Evolutionary conservation across 2,113 vertebrate genomes (phyloP).

Genomic region (Brienomyrus brachyistius): DNA sequence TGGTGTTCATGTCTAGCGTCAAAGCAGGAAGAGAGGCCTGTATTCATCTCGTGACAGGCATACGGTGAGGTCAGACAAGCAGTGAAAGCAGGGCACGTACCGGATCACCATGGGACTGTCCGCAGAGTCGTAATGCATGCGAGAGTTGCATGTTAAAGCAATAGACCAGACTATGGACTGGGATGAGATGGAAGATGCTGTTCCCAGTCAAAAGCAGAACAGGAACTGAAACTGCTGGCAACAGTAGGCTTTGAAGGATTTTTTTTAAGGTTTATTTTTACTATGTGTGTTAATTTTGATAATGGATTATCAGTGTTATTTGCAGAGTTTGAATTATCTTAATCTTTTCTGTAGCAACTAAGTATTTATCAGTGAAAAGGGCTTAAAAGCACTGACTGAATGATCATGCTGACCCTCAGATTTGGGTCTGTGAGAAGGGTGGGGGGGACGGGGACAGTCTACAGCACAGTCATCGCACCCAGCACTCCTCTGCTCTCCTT

Average conservation of each 20-base stretch:
- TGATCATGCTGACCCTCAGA: not conserved
- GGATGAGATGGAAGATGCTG: not conserved
- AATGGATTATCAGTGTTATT: constrained; percentile 6
- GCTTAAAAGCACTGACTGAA: not conserved
- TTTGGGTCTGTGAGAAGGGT: not conserved
- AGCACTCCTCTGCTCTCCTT: not conserved
- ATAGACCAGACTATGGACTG: not conserved
- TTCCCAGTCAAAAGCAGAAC: constrained; percentile 22
- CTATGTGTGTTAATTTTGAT: not conserved
- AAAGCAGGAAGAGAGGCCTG: not conserved
- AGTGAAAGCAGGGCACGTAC: not conserved
- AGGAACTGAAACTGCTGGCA: constrained; percentile 18
- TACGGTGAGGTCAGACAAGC: not conserved
- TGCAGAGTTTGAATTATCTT: constrained; percentile 14
- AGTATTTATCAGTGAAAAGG: not conserved
- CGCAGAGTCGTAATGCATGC: not conserved
- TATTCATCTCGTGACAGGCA: not conserved
- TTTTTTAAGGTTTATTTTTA: not conserved
- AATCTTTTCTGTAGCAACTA: constrained; percentile 3
- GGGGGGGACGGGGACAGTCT: not conserved
- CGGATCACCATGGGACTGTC: not conserved
- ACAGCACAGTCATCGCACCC: not conserved
- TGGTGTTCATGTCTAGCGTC: not conserved
- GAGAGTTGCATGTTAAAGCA: not conserved
- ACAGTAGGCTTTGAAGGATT: not conserved